phyloP scores from a whole-genome alignment of 2,797 vertebrate species.

The Brachyrhaphis roseni region DNA sequence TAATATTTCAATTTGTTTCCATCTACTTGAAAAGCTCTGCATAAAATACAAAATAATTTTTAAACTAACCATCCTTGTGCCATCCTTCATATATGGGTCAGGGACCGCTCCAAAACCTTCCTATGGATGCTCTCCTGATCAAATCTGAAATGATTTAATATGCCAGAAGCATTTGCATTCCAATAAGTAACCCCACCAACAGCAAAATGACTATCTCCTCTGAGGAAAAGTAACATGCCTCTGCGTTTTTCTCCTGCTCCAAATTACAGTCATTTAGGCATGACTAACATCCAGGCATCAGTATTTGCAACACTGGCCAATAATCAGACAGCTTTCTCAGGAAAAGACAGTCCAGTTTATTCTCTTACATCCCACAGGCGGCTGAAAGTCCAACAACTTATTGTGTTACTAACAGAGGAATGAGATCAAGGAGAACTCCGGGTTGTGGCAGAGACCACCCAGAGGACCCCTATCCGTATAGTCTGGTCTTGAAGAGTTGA shows the following conservation, averaged over 20 bases:
- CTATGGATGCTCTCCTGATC: not conserved
- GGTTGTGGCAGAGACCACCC: constrained; percentile 69
- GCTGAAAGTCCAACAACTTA: constrained; percentile 21
- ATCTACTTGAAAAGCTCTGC: not conserved
- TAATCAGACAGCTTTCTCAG: constrained; percentile 51
- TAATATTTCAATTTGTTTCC: not conserved
- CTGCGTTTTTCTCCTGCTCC: constrained; percentile 61
- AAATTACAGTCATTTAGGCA: constrained; percentile 76
- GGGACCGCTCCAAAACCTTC: too few relatives aligned
- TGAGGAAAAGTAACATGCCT: constrained; percentile 46
- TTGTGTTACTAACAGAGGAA: constrained; percentile 42
- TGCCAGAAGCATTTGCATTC: not conserved
- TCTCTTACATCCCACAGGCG: constrained; percentile 39
- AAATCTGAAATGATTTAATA: constrained; percentile 17
- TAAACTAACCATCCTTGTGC: not conserved
- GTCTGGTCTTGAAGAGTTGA: constrained; percentile 52
- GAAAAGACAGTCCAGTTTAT: constrained; percentile 28
- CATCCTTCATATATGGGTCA: not conserved
- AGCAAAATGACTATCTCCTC: constrained; percentile 49
- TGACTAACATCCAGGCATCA: constrained; percentile 69
- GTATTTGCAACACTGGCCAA: constrained; percentile 44
- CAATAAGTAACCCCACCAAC: constrained; percentile 50
- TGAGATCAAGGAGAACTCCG: constrained; percentile 35
- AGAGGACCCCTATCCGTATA: constrained; percentile 38
- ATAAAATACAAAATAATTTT: not conserved